Evolutionary conservation across 2,113 vertebrate species (phyloP).

Genomic region (Zosterops lateralis): DNA sequence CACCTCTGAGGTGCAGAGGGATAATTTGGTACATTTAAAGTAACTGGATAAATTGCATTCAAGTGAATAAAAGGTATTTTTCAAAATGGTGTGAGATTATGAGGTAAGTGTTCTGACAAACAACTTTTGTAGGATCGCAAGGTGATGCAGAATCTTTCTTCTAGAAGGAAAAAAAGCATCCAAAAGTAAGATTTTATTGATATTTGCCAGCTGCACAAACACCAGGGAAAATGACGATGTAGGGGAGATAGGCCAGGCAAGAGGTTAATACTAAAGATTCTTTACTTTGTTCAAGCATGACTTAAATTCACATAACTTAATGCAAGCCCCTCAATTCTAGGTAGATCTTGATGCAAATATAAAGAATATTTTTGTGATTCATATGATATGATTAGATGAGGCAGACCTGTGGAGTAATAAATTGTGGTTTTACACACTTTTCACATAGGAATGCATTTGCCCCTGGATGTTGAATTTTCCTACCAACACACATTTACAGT

Average conservation of each 20-base stretch:
- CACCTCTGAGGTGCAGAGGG: neutral
- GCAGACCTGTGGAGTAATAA: neutral
- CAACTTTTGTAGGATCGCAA: neutral
- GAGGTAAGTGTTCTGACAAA: neutral
- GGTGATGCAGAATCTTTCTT: neutral
- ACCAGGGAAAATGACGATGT: fast-evolving
- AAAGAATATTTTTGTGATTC: neutral
- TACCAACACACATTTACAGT: neutral
- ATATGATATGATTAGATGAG: neutral
- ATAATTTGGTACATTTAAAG: neutral
- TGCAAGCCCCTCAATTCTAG: neutral
- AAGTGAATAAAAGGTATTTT: neutral
- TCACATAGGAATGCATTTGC: neutral
- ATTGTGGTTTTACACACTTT: neutral
- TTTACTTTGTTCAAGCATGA: neutral
- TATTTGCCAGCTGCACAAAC: neutral
- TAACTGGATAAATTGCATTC: neutral
- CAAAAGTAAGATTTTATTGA: neutral
- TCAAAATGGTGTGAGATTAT: neutral
- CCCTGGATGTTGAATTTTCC: neutral
- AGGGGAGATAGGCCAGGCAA: neutral
- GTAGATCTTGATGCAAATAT: neutral
- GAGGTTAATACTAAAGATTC: neutral
- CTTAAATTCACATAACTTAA: neutral
- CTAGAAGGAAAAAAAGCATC: neutral